Base-by-base conservation (phyloP, 2,888 invertebrate species). In the Lithosia quadra region DNA sequence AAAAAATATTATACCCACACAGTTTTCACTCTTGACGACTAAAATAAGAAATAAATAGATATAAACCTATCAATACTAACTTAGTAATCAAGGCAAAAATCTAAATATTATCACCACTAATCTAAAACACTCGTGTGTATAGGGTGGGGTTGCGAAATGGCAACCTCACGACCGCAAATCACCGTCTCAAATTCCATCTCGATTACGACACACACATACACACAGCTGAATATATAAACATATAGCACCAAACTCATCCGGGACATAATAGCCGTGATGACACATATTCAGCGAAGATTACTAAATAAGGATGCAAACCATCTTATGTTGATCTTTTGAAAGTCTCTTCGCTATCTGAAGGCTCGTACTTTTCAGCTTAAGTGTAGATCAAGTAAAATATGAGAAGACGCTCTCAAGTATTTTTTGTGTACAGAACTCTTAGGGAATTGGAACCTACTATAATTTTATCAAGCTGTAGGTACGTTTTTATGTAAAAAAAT, bases 361-460 rank as follows among this genome's bases (percentile, higher is more conserved):
- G 5, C 36, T 22, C 36, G 22, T 36, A 22, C 36, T 34, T n/a
- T 60, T 22, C 36, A 60, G 36, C 36, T 5, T 33, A 39, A 39
- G 15, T 39, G 39, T 39, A 43, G 18, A 7, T 60, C 22, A 4
- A 60, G 60, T 15, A 60, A 60, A 60, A 39, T 57, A 21, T 56
- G 68, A 76, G 71, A 77, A 75, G 71, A 64, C 76, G 18, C 68
- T 66, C 63, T 73, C 49, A 33, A 69, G 65, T 57, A 70, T 70
- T 70, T 61, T 72, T 43, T 39, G 22, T n/a, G 11, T 28, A 4
- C 5, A 28, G 3, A 28, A 2, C 5, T 28, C 5, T 28, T 28
- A n/a, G n/a, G n/a, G n/a, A n/a, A 28, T 28, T 28, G 28, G 5
- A 28, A 28, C 5, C 28, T 28, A 28, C 28, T 5, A 28, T 28